Evolutionary conservation across 2,797 vertebrate genomes (phyloP), one percentile per base, ranked within the genome.

Genomic region (Prunella strophiata): DNA sequence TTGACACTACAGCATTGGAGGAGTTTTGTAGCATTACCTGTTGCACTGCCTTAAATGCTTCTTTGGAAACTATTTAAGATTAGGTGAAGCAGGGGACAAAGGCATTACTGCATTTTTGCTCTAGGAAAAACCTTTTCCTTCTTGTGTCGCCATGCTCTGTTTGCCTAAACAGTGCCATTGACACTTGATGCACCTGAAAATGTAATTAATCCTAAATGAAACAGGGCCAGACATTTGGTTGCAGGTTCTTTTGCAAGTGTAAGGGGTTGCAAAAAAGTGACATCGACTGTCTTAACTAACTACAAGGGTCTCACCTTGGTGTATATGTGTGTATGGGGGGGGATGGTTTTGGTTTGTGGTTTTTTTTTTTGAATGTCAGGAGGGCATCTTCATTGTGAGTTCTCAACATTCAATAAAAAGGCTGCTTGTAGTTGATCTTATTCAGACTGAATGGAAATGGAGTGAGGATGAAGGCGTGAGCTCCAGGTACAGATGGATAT

Each of bases 401-500:
- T 75, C 17, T 51, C 5, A 3, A 9, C 6, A 7, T 55, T 84
- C 40, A 30, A 4, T 74, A 50, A 77, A 87, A 82, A 88, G 15
- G 9, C 67, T 66, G n/a, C 2, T 4, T 76, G 19, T 58, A 85
- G 45, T 13, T 89, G 45, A 51, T 80, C 11, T 80, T 73, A 22
- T 26, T 81, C 82, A 63, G 48, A 50, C 59, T 57, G 65, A 50
- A 40, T 71, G 42, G 63, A 92, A 88, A 75, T 62, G 51, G 38
- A 34, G 25, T 62, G n/a, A 94, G 34, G 50, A 86, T 65, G 66
- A 86, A 84, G 91, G 45, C 4, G 0, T 70, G 76, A 90, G 88
- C 70, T 90, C 58, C 70, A 65, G 61, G 61, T 92, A 72, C 47
- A 93, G 93, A 90, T 90, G 45, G n/a, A 15, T 88, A 91, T 96